phyloP scores from a whole-genome alignment of 2,797 vertebrate genomes.

The Serranus cabrilla region DNA sequence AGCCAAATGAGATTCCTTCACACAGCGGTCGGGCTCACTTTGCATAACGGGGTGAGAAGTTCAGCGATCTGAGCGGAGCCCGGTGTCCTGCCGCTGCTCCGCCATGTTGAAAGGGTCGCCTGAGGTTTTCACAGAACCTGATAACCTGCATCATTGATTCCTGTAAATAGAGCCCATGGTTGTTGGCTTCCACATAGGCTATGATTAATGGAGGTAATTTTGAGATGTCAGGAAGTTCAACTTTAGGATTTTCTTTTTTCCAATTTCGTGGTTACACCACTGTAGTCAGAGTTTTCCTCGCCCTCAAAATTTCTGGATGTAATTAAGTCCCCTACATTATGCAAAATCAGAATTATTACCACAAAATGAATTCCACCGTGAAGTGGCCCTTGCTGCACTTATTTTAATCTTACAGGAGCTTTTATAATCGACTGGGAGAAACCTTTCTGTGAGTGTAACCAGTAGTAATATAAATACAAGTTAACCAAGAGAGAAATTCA shows the following conservation, averaged over 20 bases:
- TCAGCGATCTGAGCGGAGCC: conserved; percentile 52
- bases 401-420: conserved; percentile 26
- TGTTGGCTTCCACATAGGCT: conserved; percentile 34
- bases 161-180: conserved; percentile 55
- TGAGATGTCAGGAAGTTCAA: conserved; percentile 49
- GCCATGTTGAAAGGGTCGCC: conserved; percentile 32
- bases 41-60: conserved; percentile 68
- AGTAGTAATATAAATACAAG: conserved; percentile 26
- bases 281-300: conserved; percentile 9
- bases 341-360: conserved; percentile 20
- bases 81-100: conserved; percentile 41
- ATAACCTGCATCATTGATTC: conserved; percentile 68
- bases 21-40: conserved; percentile 48
- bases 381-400: conserved; percentile 15
- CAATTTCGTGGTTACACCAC: conserved; percentile 23
- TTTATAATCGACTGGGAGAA: conserved; percentile 7
- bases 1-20: conserved; percentile 47
- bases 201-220: conserved; percentile 66
- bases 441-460: conserved; percentile 15
- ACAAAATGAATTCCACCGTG: conserved; percentile 13
- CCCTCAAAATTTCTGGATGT: conserved; percentile 20
- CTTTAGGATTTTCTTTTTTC: conserved; percentile 43
- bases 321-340: conserved; percentile 42
- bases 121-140: conserved; percentile 50
- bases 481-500: conserved; percentile 39